phyloP scores from a whole-genome alignment of 1,140 invertebrate species.

The Eumaeus atala region DNA sequence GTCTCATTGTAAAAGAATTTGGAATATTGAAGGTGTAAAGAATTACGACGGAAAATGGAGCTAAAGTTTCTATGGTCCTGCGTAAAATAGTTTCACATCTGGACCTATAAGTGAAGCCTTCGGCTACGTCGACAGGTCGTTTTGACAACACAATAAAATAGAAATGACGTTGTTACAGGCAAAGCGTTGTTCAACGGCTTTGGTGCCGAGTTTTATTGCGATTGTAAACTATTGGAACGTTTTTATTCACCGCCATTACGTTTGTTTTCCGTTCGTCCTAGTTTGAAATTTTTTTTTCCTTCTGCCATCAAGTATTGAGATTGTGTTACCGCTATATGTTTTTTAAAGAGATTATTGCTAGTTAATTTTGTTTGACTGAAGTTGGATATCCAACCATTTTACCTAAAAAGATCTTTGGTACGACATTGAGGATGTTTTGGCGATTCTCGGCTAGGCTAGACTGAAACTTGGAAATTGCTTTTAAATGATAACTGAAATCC shows the following conservation, averaged over 20 bases:
- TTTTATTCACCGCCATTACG: conserved; percentile 32
- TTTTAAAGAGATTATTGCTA: no score
- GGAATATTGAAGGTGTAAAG: no score
- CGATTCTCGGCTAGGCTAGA: no score
- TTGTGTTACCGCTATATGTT: no score
- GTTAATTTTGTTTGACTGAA: no score
- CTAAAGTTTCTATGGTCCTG: not conserved
- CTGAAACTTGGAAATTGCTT: no score
- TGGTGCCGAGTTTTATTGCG: conserved; percentile 33
- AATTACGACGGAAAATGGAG: no score
- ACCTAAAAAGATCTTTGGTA: no score
- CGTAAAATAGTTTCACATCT: not conserved
- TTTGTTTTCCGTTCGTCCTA: conserved; percentile 26
- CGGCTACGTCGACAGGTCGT: not conserved
- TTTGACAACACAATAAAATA: not conserved
- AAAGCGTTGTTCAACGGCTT: conserved; percentile 16
- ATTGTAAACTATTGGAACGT: conserved; percentile 34
- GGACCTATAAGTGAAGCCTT: conserved; percentile 2
- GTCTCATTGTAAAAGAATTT: no score
- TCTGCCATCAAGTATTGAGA: conserved; percentile 13
- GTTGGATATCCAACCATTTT: no score
- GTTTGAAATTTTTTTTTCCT: conserved; percentile 19
- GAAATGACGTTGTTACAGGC: not conserved
- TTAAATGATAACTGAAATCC: no score
- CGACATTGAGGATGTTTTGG: no score